These are phyloP conservation scores for Drosophila parvula DNA, from an alignment of 1,140 invertebrate genomes.

Conservation along the genomic window DNA sequence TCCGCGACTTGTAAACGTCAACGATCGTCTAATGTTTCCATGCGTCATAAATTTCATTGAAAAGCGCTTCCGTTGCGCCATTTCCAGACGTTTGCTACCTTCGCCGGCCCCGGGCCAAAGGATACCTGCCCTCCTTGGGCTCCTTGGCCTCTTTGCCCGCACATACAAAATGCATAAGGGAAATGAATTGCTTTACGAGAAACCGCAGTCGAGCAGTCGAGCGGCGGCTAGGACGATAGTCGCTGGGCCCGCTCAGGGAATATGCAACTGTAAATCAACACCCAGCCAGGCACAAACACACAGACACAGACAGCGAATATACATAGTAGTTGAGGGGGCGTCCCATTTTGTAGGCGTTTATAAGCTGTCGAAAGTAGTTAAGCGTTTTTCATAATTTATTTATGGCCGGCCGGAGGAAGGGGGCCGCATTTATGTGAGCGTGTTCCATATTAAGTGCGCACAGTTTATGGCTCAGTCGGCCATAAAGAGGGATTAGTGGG, in stretches of 20 bases:
- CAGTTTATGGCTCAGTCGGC: conserved; percentile 72
- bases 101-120: conserved; percentile 1
- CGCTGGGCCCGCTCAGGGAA: conserved; percentile 52
- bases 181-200: conserved; percentile 81
- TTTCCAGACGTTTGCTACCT: conserved; percentile 49
- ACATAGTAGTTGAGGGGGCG: conserved; percentile 52
- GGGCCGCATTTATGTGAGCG: conserved; percentile 70
- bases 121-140: conserved; percentile 31
- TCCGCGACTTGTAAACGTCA: conserved; percentile 76
- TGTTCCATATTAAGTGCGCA: conserved; percentile 81
- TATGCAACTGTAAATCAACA: conserved; percentile 82
- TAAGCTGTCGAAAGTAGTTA: conserved; percentile 83
- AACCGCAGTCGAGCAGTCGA: conserved; percentile 61
- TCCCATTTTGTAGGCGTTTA: conserved; percentile 77
- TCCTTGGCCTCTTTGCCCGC: conserved; percentile 39
- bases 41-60: conserved; percentile 83
- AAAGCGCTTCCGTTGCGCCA: conserved; percentile 82
- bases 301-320: conserved; percentile 44
- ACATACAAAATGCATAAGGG: conserved; percentile 78
- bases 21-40: conserved; percentile 83
- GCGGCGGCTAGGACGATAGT: conserved; percentile 17
- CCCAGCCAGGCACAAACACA: conserved; percentile 30
- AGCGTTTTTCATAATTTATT: conserved; percentile 83
- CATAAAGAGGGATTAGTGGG: conserved; percentile 73
- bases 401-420: conserved; percentile 60